These are phyloP conservation scores for Phorcus lineatus DNA, from an alignment of 2,888 invertebrate species.

Conservation along the genomic window DNA sequence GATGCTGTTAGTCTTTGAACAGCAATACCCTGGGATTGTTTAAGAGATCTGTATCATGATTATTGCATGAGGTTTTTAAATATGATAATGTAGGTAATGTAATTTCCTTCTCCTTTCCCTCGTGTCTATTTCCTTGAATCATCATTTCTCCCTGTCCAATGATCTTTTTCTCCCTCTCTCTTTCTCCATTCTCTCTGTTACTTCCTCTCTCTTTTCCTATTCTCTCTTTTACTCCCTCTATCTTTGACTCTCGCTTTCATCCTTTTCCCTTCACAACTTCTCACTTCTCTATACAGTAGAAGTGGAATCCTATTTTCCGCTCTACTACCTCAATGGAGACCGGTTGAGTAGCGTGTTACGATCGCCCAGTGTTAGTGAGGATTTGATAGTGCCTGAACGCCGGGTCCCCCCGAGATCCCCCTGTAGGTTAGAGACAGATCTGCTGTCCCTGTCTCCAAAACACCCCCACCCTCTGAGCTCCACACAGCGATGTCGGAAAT, in stretches of 20 bases:
- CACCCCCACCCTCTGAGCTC: background rate
- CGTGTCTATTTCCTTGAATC: no score
- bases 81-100: no score
- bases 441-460: background rate
- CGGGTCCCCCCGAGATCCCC: background rate
- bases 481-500: background rate
- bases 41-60: no score
- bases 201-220: background rate
- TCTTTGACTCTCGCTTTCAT: background rate
- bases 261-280: background rate
- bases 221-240: background rate
- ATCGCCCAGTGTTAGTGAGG: background rate
- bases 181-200: background rate
- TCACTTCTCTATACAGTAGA: no score
- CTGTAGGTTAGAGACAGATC: background rate
- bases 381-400: background rate
- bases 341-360: background rate
- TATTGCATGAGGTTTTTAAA: no score
- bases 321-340: background rate
- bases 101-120: no score
- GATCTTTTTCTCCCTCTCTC: no score
- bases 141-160: no score
- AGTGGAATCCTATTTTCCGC: background rate
- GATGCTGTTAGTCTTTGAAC: no score
- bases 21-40: no score